Evolutionary conservation across 2,797 vertebrate species (phyloP).

Genomic region (Distichodus sexfasciatus): DNA sequence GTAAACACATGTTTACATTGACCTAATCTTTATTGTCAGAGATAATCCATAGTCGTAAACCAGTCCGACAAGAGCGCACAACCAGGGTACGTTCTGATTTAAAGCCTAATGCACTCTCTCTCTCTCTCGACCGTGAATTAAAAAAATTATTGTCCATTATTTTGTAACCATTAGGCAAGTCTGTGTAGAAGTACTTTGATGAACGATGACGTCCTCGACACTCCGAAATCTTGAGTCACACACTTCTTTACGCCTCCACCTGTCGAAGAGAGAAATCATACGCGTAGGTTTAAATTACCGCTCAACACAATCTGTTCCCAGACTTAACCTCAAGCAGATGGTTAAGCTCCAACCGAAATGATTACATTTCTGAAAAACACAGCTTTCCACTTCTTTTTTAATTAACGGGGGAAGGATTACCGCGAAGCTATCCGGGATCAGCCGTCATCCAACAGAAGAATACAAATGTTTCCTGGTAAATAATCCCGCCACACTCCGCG

Average conservation of each 20-base stretch:
- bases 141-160: no score
- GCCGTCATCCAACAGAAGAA: slow-evolving; percentile 76
- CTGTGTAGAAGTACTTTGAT: no score
- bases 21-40: slow-evolving; percentile 59
- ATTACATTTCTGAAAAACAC: slow-evolving; percentile 86
- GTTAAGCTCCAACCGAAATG: slow-evolving; percentile 92
- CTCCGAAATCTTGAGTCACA: background rate
- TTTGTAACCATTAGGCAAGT: no score
- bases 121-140: no score
- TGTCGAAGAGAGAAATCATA: slow-evolving; percentile 39
- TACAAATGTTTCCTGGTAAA: slow-evolving; percentile 83
- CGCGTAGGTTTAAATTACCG: slow-evolving; percentile 77
- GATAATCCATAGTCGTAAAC: no score
- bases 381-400: slow-evolving; percentile 86
- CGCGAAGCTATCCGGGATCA: slow-evolving; percentile 83
- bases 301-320: slow-evolving; percentile 80
- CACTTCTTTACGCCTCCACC: slow-evolving; percentile 36
- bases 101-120: background rate
- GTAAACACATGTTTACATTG: slow-evolving; percentile 60
- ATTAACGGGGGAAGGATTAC: slow-evolving; percentile 91
- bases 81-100: background rate
- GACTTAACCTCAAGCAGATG: slow-evolving; percentile 94
- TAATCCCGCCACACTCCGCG: slow-evolving; percentile 71
- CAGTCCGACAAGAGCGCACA: slow-evolving; percentile 48
- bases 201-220: background rate